Base-by-base conservation (phyloP, 2,888 invertebrate genomes). In the Lottia scabra region DNA sequence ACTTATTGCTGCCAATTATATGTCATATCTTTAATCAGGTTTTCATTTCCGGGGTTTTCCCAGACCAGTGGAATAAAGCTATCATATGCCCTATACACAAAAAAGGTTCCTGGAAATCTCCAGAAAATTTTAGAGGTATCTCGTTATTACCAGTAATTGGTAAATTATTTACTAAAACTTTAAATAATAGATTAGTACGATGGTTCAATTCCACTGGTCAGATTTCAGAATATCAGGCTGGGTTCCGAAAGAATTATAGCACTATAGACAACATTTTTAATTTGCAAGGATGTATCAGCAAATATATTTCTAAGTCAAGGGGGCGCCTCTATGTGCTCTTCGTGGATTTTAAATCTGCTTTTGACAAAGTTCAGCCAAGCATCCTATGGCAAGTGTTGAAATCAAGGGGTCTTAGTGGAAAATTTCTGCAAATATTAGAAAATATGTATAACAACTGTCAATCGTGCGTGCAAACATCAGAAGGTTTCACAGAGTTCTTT, bases 361-460 rank as follows among this genome's bases (percentile, higher is more conserved):
- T 56, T 12, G 56, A 56, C 23, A 19, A n/a, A 19, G 56, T 19
- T 4, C 56, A 56, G 8, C 6, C 23, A 19, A 10, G 2, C 10
- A 56, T 38, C 13, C n/a, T 56, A 13, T 56, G 56, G 67, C 27
- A 67, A 10, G 67, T 67, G 16, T 30, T 56, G 13, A 26, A 15
- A 16, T 38, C 46, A 27, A 13, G 46, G 44, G 30, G 13, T 30
- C 4, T 67, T 6, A 45, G 8, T 67, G 67, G 56, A 16, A 67
- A 30, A n/a, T 26, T 56, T 46, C 23, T 56, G 0, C 15, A 13
- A 46, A 48, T 48, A 2, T 13, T 67, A 45, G 15, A 23, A 23
- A 27, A 67, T 48, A 67, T 67, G 48, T 67, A 67, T 23, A 67
- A 46, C 16, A 3, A n/a, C n/a, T n/a, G n/a, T n/a, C n/a, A n/a